A percentile compares a stretch with the other conserved stretches of the same genome.
These are phyloP conservation scores for Chrysomallon squamiferum DNA, from an alignment of 1,140 invertebrate genomes.

Conservation along the genomic window DNA sequence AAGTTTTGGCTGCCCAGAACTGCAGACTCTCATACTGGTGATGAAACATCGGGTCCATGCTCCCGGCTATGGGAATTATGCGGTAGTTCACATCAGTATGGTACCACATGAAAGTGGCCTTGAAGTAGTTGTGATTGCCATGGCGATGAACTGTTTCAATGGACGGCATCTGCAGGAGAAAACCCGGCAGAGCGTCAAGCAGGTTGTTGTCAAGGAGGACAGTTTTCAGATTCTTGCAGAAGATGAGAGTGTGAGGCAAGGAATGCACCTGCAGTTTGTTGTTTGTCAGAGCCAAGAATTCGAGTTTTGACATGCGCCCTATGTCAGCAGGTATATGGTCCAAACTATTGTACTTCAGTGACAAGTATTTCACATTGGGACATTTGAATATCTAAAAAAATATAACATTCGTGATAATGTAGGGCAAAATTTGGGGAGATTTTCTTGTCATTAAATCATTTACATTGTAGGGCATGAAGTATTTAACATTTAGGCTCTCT, in stretches of 20 bases:
- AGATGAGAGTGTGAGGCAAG: conserved; percentile 65
- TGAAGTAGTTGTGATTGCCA: conserved; percentile 69
- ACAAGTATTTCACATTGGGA: conserved; percentile 60
- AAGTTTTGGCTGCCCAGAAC: conserved; percentile 60
- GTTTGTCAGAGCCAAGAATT: conserved; percentile 65
- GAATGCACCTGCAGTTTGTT: conserved; percentile 66
- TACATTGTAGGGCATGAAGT: too few relatives aligned
- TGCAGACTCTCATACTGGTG: conserved; percentile 45
- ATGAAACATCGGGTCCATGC: conserved; percentile 5
- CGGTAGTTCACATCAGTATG: conserved; percentile 66
- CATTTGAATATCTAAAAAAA: conserved; percentile 66
- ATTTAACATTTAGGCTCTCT: background rate
- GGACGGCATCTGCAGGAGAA: conserved; percentile 62
- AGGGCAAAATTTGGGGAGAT: too few relatives aligned
- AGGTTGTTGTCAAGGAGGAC: conserved; percentile 66
- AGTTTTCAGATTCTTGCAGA: conserved; percentile 60
- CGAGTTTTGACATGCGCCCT: conserved; percentile 62
- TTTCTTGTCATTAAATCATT: too few relatives aligned
- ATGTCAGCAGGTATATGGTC: conserved; percentile 64
- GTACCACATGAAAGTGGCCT: conserved; percentile 69
- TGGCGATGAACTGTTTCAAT: conserved; percentile 66
- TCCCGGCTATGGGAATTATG: conserved; percentile 54
- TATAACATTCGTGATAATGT: too few relatives aligned
- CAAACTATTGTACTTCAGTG: conserved; percentile 66
- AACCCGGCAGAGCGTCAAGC: conserved; percentile 67